Percentiles rank a stretch among this genome's conserved stretches.
phyloP scores from a whole-genome alignment of 1,140 invertebrate genomes.

The Bombyx mandarina region DNA sequence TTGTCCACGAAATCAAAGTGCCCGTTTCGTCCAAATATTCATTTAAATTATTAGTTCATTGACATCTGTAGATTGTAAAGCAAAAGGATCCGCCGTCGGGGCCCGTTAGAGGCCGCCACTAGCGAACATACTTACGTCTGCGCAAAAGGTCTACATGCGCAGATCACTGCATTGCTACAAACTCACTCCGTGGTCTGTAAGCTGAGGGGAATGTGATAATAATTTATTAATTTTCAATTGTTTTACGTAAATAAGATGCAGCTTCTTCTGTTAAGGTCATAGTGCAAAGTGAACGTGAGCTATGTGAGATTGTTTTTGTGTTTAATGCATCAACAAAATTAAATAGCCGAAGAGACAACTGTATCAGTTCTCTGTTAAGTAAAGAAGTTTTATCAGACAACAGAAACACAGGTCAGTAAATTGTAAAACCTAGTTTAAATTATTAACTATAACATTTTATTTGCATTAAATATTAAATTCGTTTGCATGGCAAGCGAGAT shows the following conservation, averaged over 20 bases:
- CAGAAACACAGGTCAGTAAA: no score
- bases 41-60: no score
- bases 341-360: constrained; percentile 5
- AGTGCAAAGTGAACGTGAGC: constrained; percentile 8
- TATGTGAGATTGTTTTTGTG: not conserved
- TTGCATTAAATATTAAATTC: not conserved
- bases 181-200: constrained; percentile 34
- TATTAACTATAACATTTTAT: no score
- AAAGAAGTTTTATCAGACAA: constrained; percentile 4
- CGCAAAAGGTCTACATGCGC: constrained; percentile 57
- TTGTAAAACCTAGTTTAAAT: no score
- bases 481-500: not conserved
- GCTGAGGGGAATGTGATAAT: constrained; percentile 28
- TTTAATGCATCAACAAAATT: constrained; percentile 2
- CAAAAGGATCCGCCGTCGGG: no score
- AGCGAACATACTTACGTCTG: constrained; percentile 18
- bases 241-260: constrained; percentile 24
- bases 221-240: constrained; percentile 35
- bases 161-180: constrained; percentile 66
- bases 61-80: no score
- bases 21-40: no score
- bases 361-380: constrained; percentile 12
- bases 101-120: no score
- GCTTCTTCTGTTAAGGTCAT: constrained; percentile 15
- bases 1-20: no score